These are phyloP conservation scores for Pycnomerus fuliginosus DNA, from an alignment of 2,888 invertebrate genomes.

Conservation along the genomic window DNA sequence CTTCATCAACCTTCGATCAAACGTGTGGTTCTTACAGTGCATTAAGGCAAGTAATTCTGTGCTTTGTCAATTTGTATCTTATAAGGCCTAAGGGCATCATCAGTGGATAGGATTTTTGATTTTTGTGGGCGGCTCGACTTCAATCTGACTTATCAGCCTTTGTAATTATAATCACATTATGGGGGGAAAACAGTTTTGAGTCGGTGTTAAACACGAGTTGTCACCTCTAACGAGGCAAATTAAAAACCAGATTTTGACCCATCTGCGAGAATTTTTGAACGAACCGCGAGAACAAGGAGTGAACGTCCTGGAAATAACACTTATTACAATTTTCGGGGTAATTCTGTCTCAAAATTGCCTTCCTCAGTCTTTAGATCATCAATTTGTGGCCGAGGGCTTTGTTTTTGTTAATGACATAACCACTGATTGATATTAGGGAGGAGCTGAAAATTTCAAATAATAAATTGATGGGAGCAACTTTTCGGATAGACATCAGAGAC, in stretches of 20 bases:
- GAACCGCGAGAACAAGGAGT: neutral
- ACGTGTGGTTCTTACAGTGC: slow-evolving; percentile 30
- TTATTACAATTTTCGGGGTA: neutral
- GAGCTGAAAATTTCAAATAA: slow-evolving; percentile 46
- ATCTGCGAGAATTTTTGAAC: neutral
- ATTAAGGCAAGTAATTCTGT: slow-evolving; percentile 38
- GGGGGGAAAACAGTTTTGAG: slow-evolving; percentile 34
- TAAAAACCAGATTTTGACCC: slow-evolving; percentile 1
- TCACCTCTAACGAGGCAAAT: slow-evolving; percentile 2
- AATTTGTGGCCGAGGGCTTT: slow-evolving; percentile 42
- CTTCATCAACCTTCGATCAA: slow-evolving; percentile 35
- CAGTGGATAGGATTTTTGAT: slow-evolving; percentile 50
- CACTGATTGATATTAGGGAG: slow-evolving; percentile 50
- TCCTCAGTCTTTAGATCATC: slow-evolving; percentile 30
- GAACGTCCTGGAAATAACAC: too few relatives aligned
- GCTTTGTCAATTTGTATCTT: slow-evolving; percentile 50
- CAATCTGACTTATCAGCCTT: slow-evolving; percentile 48
- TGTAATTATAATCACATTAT: slow-evolving; percentile 53
- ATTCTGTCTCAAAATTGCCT: slow-evolving; percentile 32
- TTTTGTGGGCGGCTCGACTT: slow-evolving; percentile 50
- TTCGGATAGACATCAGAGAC: slow-evolving; percentile 21
- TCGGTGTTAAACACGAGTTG: too few relatives aligned
- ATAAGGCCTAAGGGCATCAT: slow-evolving; percentile 47
- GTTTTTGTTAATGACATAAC: slow-evolving; percentile 50
- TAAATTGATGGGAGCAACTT: slow-evolving; percentile 45